Conservation (phyloP, 37 sponge, comb jelly and placozoan genomes). For the Petrosia ficiformis region DNA sequence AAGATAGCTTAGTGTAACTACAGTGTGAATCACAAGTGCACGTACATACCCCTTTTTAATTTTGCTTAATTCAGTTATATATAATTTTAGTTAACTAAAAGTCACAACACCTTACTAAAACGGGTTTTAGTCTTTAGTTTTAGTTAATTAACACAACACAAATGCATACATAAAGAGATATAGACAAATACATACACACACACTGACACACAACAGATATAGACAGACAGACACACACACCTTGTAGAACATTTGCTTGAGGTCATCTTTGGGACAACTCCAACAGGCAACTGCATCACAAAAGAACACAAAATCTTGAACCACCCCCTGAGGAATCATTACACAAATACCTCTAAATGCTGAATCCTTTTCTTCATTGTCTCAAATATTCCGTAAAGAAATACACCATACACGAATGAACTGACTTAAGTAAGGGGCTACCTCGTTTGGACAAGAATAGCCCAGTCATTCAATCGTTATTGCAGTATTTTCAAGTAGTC, state of each 20-base stretch:
- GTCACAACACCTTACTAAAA: no score
- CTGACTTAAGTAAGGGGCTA: slow-evolving; percentile 80
- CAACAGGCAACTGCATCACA: slow-evolving; percentile 99
- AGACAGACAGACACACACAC: no score
- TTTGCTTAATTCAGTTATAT: no score
- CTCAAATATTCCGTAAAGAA: slow-evolving; percentile 92
- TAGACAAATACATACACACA: no score
- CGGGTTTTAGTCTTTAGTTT: no score
- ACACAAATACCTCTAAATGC: slow-evolving; percentile 97
- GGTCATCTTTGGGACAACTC: slow-evolving; percentile 81
- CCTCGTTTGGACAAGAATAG: slow-evolving; percentile 82
- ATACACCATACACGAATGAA: slow-evolving; percentile 96
- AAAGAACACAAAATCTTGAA: slow-evolving; percentile 93
- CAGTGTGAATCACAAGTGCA: no score
- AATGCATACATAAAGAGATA: no score
- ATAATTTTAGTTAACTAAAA: no score
- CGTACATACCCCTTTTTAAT: no score
- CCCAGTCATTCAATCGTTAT: slow-evolving; percentile 96
- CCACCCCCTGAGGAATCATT: slow-evolving; percentile 93
- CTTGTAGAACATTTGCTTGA: slow-evolving; percentile 90
- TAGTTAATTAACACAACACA: no score
- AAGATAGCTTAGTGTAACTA: no score
- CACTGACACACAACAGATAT: no score
- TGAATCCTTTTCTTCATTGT: slow-evolving; percentile 99
- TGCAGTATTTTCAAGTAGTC: slow-evolving; percentile 97